These are phyloP conservation scores for Cochlearius cochlearius DNA, from an alignment of 2,113 vertebrate genomes.

Conservation along the genomic window DNA sequence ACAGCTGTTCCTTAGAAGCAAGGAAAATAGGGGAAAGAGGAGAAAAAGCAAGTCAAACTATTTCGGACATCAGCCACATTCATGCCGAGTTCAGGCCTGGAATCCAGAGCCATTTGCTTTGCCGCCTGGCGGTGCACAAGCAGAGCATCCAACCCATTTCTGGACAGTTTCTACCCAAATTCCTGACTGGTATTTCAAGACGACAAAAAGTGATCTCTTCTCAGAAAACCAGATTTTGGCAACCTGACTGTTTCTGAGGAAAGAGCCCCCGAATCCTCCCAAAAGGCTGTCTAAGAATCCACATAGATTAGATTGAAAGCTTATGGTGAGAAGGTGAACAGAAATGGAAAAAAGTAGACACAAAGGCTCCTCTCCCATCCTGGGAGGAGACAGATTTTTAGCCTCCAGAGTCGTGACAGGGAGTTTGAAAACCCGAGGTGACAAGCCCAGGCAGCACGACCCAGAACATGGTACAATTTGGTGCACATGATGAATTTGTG, in stretches of 20 bases:
- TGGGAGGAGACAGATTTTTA: not conserved
- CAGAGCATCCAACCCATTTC: not conserved
- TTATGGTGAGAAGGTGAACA: not conserved
- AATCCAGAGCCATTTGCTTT: not conserved
- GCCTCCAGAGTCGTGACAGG: not conserved
- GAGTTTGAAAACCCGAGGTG: not conserved
- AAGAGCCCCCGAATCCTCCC: not conserved
- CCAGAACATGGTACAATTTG: not conserved
- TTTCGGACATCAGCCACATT: not conserved
- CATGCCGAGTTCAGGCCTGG: not conserved
- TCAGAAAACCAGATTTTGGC: not conserved
- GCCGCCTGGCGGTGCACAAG: accelerated
- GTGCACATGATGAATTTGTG: not conserved
- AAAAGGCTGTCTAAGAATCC: not conserved
- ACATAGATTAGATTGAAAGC: not conserved
- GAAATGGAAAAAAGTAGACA: not conserved
- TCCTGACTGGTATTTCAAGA: not conserved
- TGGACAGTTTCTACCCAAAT: not conserved
- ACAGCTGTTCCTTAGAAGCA: not conserved
- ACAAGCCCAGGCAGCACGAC: not conserved
- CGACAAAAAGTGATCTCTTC: not conserved
- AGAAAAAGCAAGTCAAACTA: not conserved
- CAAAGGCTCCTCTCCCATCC: not conserved
- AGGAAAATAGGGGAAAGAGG: not conserved
- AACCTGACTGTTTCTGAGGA: not conserved